Evolutionary conservation across 2,888 invertebrate genomes (phyloP).

Genomic region (Plusia festucae): DNA sequence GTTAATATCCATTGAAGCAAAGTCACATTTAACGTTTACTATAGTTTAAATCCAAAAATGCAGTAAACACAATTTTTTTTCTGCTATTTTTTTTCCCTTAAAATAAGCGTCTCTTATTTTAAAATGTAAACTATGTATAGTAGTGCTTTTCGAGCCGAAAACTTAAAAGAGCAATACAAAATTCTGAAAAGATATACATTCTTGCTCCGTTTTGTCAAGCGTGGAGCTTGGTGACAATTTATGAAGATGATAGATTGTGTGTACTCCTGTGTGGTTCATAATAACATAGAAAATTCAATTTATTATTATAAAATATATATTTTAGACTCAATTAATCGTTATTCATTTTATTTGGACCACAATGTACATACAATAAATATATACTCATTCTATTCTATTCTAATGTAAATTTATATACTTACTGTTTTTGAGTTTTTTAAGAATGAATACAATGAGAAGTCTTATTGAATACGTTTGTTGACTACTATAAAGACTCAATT

Average conservation of each 20-base stretch:
- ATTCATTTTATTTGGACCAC: neutral
- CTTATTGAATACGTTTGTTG: too few species aligned
- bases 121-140: neutral
- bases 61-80: too few species aligned
- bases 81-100: too few species aligned
- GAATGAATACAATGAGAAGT: too few species aligned
- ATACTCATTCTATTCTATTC: too few species aligned
- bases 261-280: neutral
- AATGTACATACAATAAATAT: too few species aligned
- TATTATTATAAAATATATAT: neutral
- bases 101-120: neutral
- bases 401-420: too few species aligned
- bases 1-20: too few species aligned
- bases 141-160: neutral
- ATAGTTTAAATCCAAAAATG: too few species aligned
- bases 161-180: neutral
- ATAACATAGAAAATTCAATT: constrained; percentile 8
- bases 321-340: neutral
- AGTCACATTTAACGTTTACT: too few species aligned
- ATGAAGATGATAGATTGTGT: constrained; percentile 23
- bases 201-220: constrained; percentile 7
- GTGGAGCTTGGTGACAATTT: constrained; percentile 12
- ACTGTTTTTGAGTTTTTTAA: too few species aligned
- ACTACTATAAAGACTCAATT: too few species aligned
- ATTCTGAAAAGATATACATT: neutral